Base-by-base conservation (phyloP, 2,113 vertebrate species). In the Nicator chloris region DNA sequence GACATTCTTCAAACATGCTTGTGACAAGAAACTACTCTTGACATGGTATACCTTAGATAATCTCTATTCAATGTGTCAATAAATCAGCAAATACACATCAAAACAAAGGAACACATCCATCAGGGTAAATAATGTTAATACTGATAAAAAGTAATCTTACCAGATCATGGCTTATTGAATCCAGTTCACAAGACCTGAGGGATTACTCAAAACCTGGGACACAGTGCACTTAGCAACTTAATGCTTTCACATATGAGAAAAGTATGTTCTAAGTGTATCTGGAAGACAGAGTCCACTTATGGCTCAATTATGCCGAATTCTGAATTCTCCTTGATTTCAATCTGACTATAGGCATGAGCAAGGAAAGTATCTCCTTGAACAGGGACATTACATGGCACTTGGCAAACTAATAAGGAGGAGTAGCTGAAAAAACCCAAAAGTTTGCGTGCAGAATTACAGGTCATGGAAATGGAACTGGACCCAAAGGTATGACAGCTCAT, bases 291-390 rank as follows among this genome's bases (percentile, higher is more conserved):
- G 8, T 1, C 30, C 13, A 5, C 37, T 82, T 49, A 42, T 37
- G n/a, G 57, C n/a, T 26, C 57, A 37, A 11, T 51, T 40, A 80
- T 0, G 0, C 6, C 44, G 68, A 19, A 35, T 70, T 66, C 39
- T 64, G 53, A 72, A 60, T 60, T 56, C 7, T 19, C 50, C 63
- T 76, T 63, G 19, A 47, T 53, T 91, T 72, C 66, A 86, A 4
- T 47, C 23, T 50, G n/a, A 35, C 42, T 40, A 8, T 9, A 86
- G 30, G 13, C 19, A 47, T 24, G 21, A 76, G 10, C 17, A 82
- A 76, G 45, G 20, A 70, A 88, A 72, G 9, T 18, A 30, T 14
- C 10, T 86, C 16, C 61, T 79, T 83, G 24, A 68, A 57, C 10
- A 61, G 10, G 31, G 7, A 39, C 14, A 47, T 64, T 39, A 54